These are phyloP conservation scores for Oryzias sinensis DNA, from an alignment of 2,797 vertebrate species.

Conservation along the genomic window DNA sequence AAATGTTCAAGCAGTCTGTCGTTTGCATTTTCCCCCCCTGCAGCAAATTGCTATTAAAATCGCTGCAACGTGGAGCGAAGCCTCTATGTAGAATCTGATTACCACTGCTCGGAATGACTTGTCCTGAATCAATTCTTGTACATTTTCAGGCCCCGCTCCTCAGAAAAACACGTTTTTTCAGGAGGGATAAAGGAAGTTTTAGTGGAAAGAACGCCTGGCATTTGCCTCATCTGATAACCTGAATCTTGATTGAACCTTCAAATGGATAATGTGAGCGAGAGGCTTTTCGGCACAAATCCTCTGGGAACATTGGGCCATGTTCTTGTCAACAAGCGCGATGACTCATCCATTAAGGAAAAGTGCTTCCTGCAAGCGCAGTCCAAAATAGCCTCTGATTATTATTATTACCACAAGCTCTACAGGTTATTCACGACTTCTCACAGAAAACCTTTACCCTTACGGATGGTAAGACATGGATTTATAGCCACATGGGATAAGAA, in stretches of 20 bases:
- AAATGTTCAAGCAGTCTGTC: neutral
- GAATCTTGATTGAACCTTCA: slow-evolving; percentile 31
- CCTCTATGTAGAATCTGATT: slow-evolving; percentile 34
- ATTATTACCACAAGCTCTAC: slow-evolving; percentile 9
- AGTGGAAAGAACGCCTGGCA: slow-evolving; percentile 5
- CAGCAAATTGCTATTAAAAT: slow-evolving; percentile 35
- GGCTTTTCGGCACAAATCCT: slow-evolving; percentile 54
- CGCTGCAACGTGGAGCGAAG: slow-evolving; percentile 10
- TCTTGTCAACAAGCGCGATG: slow-evolving; percentile 67
- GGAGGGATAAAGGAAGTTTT: slow-evolving; percentile 5
- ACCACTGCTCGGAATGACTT: slow-evolving; percentile 16
- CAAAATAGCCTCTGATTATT: slow-evolving; percentile 42
- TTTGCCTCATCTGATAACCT: slow-evolving; percentile 39
- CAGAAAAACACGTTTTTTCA: slow-evolving; percentile 17
- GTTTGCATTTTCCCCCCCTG: slow-evolving; percentile 2
- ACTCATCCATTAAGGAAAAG: slow-evolving; percentile 69
- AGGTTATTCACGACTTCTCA: slow-evolving; percentile 27
- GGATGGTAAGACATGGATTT: neutral
- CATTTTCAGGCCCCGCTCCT: slow-evolving; percentile 7
- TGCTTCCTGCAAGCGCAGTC: slow-evolving; percentile 40
- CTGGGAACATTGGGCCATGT: slow-evolving; percentile 64
- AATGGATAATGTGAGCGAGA: slow-evolving; percentile 47
- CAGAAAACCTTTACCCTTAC: slow-evolving; percentile 8
- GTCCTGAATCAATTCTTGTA: slow-evolving; percentile 26
- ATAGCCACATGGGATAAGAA: neutral